phyloP scores from a whole-genome alignment of 2,113 vertebrate genomes.

The Triplophysa siluroides region DNA sequence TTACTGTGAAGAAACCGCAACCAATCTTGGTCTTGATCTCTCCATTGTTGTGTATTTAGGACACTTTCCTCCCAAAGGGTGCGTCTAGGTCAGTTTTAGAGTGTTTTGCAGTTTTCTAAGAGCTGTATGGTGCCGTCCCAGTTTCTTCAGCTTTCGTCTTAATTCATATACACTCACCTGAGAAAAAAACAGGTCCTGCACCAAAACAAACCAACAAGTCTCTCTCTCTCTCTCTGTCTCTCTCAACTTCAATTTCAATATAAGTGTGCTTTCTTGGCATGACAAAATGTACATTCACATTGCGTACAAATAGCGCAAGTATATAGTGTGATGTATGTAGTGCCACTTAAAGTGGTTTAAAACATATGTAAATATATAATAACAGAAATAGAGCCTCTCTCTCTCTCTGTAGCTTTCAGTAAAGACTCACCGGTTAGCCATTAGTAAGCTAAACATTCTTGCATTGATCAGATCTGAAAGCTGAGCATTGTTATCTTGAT shows the following conservation, averaged over 20 bases:
- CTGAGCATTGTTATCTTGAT: no score
- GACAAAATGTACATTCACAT: no score
- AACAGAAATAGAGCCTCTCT: no score
- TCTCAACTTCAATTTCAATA: no score
- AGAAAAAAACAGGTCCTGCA: not conserved
- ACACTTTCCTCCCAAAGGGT: conserved; percentile 12
- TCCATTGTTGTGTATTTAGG: conserved; percentile 37
- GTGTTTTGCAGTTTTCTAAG: conserved; percentile 40
- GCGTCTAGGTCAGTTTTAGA: conserved; percentile 47
- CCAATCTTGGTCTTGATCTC: not conserved
- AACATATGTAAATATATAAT: no score
- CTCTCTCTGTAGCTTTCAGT: no score
- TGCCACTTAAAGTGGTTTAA: no score
- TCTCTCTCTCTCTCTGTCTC: no score
- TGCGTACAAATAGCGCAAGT: no score
- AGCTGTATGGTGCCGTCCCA: conserved; percentile 25
- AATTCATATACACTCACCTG: conserved; percentile 26
- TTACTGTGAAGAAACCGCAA: not conserved
- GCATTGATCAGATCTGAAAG: not conserved
- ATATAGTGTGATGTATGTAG: no score
- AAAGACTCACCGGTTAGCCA: not conserved
- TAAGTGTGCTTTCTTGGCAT: no score
- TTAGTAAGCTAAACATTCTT: not conserved
- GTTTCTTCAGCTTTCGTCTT: conserved; percentile 4
- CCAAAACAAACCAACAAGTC: not conserved